A percentile compares a stretch with the other conserved stretches of the same genome.
Evolutionary conservation across 2,113 vertebrate species (phyloP).

Genomic region (Austrofundulus limnaeus): DNA sequence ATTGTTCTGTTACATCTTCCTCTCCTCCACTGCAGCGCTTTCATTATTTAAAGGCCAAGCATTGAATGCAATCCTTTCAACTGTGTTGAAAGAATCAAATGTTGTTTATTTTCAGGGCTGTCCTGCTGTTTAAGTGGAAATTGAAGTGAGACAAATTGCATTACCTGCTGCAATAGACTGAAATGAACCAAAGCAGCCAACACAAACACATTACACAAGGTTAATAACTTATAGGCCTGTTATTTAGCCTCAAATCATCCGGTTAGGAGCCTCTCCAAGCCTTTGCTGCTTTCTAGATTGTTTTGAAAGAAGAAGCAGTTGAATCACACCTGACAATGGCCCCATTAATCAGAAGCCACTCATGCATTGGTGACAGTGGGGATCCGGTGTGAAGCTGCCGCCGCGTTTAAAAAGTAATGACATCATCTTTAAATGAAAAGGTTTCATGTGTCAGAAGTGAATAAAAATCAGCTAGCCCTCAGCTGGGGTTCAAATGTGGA

Average conservation of each 20-base stretch:
- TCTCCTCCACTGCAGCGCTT: too few species aligned
- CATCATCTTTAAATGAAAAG: too few species aligned
- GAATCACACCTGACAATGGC: conserved; percentile 18
- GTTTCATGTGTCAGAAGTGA: too few species aligned
- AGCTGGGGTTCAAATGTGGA: too few species aligned
- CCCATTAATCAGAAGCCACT: not conserved
- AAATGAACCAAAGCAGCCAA: not conserved
- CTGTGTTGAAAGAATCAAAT: not conserved
- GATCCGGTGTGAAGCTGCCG: not conserved
- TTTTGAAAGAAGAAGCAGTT: not conserved
- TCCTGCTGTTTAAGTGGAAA: conserved; percentile 11
- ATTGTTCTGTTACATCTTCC: too few species aligned
- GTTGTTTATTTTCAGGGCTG: not conserved
- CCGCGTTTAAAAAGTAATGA: too few species aligned
- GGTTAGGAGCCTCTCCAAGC: not conserved
- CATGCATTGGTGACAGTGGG: not conserved
- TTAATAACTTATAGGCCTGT: too few species aligned
- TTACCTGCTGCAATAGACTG: not conserved
- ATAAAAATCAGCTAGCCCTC: too few species aligned
- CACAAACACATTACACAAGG: not conserved
- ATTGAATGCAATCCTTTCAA: not conserved
- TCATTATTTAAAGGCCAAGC: too few species aligned
- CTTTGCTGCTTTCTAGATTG: not conserved
- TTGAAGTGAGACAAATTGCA: not conserved
- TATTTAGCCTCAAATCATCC: not conserved